These are phyloP conservation scores for Acropternis orthonyx DNA, from an alignment of 2,797 vertebrate species.

Conservation along the genomic window DNA sequence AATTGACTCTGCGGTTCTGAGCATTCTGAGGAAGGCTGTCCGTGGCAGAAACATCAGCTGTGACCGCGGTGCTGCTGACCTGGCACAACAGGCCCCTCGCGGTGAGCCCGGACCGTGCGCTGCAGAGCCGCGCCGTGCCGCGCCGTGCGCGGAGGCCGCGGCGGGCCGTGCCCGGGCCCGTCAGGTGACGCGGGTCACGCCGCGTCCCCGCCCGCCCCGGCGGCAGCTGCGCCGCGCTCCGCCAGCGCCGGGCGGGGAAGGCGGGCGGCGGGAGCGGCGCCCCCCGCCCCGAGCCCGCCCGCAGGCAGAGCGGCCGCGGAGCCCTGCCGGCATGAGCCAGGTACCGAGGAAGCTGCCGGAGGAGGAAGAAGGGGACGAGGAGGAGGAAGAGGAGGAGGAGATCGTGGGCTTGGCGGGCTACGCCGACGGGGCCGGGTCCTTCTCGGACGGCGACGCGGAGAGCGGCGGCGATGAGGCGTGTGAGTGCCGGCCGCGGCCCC, in stretches of 20 bases:
- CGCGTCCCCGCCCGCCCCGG: not conserved
- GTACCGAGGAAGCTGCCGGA: constrained; percentile 35
- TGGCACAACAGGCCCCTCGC: not conserved
- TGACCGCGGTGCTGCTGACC: not conserved
- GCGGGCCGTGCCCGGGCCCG: not conserved
- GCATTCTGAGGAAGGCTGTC: not conserved
- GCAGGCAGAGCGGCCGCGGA: constrained; percentile 34
- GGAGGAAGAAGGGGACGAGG: constrained; percentile 12
- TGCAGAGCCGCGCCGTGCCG: too few species aligned
- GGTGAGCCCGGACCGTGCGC: too few species aligned
- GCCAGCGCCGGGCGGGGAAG: not conserved
- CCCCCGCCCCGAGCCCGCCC: not conserved
- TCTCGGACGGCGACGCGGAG: constrained; percentile 80
- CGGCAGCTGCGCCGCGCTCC: not conserved
- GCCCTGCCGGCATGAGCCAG: constrained; percentile 65
- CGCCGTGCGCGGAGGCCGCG: too few species aligned
- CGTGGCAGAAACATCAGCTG: not conserved
- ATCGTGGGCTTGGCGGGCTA: constrained; percentile 74
- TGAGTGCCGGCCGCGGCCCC: constrained; percentile 53
- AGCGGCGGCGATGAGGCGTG: constrained; percentile 85
- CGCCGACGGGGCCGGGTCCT: constrained; percentile 79
- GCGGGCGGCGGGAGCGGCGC: constrained; percentile 41
- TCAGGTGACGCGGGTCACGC: constrained; percentile 76
- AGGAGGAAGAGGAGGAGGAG: constrained; percentile 76
- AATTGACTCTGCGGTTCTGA: not conserved